Evolutionary conservation across 2,888 invertebrate species (phyloP), one percentile per base, ranked within the genome.

Genomic region (Macrophya alboannulata): DNA sequence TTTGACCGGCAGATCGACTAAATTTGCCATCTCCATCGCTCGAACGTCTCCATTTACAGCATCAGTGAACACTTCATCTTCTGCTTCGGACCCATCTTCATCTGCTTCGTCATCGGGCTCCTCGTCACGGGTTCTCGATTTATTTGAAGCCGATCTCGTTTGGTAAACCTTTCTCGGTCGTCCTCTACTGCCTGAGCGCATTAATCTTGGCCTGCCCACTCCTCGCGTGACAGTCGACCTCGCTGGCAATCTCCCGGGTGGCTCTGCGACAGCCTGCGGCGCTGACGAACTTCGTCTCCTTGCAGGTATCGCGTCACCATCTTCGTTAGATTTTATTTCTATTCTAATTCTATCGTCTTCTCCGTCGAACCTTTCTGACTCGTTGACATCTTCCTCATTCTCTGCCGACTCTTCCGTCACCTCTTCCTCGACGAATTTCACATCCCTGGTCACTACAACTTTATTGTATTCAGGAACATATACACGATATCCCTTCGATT

Each of bases 401-500:
- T 55, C 51, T 55, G 51, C 51, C 51, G 12, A 15, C 51, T 4
- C 17, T 55, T 4, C 15, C 4, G 51, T 55, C 51, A 55, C 51
- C 51, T 55, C 51, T 55, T 43, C 17, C 43, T 65, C 65, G 65
- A 21, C 65, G 12, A 85, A 84, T 71, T 85, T 87, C 43, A 84
- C n/a, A n/a, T n/a, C n/a, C n/a, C n/a, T n/a, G n/a, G n/a, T n/a
- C n/a, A n/a, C n/a, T n/a, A n/a, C n/a, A 5, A 74, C 72, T 81
- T 62, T 48, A 25, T 81, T 85, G 9, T 72, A n/a, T n/a, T n/a
- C n/a, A n/a, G n/a, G n/a, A n/a, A n/a, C n/a, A n/a, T n/a, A n/a
- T n/a, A n/a, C n/a, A 17, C 86, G 62, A 59, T 87, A 87, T 12
- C 84, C 87, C 59, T 87, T 87, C 8, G 85, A 51, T 59, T 77